A percentile compares a stretch with the other conserved stretches of the same genome.
phyloP scores from a whole-genome alignment of 2,797 vertebrate genomes.

The Neosalanx taihuensis region DNA sequence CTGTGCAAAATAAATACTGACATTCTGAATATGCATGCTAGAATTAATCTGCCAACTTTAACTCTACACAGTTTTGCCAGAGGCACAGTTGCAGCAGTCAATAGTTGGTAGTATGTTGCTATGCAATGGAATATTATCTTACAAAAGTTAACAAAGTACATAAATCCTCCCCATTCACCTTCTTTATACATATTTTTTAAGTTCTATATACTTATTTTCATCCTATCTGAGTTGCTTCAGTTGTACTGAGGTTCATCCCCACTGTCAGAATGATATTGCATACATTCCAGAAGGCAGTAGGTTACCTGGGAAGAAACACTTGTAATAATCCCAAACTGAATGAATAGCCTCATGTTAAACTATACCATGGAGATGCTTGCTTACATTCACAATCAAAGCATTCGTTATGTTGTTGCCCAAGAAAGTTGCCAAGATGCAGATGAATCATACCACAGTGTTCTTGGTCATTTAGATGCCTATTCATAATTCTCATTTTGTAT shows the following conservation, averaged over 20 bases:
- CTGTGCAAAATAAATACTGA: background rate
- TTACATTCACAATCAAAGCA: constrained; percentile 52
- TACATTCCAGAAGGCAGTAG: constrained; percentile 39
- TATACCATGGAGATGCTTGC: constrained; percentile 6
- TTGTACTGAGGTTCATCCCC: constrained; percentile 11
- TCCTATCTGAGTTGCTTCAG: background rate
- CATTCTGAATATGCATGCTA: background rate
- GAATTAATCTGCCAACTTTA: background rate
- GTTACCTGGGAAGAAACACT: constrained; percentile 40
- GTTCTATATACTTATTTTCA: background rate
- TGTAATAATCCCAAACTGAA: constrained; percentile 47
- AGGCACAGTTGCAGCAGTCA: background rate
- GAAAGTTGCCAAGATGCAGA: constrained; percentile 72
- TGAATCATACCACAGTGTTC: constrained; percentile 74
- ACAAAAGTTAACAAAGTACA: background rate
- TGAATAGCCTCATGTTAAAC: constrained; percentile 36
- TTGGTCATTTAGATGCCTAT: constrained; percentile 71
- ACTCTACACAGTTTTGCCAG: background rate
- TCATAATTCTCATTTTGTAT: constrained; percentile 66
- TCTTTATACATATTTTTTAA: constrained; percentile 25
- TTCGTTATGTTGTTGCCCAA: constrained; percentile 67
- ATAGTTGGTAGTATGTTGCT: background rate
- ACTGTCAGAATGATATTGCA: constrained; percentile 30
- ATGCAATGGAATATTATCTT: background rate
- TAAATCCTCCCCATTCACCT: constrained; percentile 36